Conservation (phyloP, 2,113 vertebrate genomes). For the Ondatra zibethicus region DNA sequence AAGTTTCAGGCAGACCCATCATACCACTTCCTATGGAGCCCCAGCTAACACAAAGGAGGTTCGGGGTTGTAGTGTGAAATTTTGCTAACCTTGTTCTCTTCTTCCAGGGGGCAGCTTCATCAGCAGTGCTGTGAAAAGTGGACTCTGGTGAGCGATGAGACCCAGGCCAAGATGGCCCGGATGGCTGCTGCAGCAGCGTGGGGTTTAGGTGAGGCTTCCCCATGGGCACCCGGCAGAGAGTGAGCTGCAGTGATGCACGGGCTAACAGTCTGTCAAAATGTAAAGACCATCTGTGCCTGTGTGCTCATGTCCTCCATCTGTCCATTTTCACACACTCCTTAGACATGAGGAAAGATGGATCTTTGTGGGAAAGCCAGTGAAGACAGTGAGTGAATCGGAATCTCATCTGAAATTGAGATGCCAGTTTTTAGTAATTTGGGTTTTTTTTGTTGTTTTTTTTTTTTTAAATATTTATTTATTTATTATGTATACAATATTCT, state of each 20-base stretch:
- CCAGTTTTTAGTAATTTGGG: too few relatives aligned
- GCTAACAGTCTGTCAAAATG: background rate
- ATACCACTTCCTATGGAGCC: background rate
- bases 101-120: conserved; percentile 96
- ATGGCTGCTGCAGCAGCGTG: conserved; percentile 99
- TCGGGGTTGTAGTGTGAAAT: background rate
- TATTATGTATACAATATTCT: too few relatives aligned
- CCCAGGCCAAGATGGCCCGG: conserved; percentile 98
- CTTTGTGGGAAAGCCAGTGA: background rate
- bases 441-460: too few relatives aligned
- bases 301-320: rapidly evolving
- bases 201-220: conserved; percentile 93
- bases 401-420: background rate
- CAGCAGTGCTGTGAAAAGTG: conserved; percentile 99
- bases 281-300: background rate
- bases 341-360: background rate
- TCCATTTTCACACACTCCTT: background rate
- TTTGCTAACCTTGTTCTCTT: conserved; percentile 61
- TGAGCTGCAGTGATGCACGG: background rate
- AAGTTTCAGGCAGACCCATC: background rate
- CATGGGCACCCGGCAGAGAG: rapidly evolving
- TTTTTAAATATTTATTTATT: too few relatives aligned
- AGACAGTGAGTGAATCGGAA: background rate
- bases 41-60: background rate
- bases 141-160: conserved; percentile 97